These are phyloP conservation scores for Pseudomugil gertrudae DNA, from an alignment of 2,797 vertebrate genomes.

Conservation along the genomic window DNA sequence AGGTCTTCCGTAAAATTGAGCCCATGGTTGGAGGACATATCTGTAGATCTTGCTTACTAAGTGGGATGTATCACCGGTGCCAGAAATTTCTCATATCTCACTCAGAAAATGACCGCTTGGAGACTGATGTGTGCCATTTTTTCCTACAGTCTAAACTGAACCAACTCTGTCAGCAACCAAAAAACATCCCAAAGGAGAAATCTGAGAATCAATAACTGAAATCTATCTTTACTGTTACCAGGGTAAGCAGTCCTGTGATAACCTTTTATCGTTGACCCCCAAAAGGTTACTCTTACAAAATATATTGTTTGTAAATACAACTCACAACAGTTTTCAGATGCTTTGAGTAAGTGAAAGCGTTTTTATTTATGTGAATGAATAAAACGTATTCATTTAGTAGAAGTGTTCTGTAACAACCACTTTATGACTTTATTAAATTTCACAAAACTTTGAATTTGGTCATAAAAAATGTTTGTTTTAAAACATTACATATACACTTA, in stretches of 20 bases:
- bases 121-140: conserved; percentile 1
- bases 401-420: not conserved
- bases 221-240: not conserved
- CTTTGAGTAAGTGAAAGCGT: not conserved
- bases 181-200: not conserved
- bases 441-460: not conserved
- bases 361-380: not conserved
- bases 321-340: not conserved
- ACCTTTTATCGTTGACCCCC: not conserved
- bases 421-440: not conserved
- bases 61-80: conserved; percentile 9
- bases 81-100: conserved; percentile 10
- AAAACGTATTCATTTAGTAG: not conserved
- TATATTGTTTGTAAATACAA: not conserved
- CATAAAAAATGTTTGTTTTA: not conserved
- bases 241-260: not conserved
- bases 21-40: conserved; percentile 10
- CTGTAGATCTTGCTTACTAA: conserved; percentile 14
- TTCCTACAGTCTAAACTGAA: not conserved
- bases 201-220: conserved; percentile 2
- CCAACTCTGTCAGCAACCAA: not conserved
- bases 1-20: too few species aligned
- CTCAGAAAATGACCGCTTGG: conserved; percentile 12
- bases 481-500: not conserved
- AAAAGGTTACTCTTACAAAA: not conserved